These are phyloP conservation scores for Galaxias olidus DNA, from an alignment of 2,797 vertebrate genomes.

Conservation along the genomic window DNA sequence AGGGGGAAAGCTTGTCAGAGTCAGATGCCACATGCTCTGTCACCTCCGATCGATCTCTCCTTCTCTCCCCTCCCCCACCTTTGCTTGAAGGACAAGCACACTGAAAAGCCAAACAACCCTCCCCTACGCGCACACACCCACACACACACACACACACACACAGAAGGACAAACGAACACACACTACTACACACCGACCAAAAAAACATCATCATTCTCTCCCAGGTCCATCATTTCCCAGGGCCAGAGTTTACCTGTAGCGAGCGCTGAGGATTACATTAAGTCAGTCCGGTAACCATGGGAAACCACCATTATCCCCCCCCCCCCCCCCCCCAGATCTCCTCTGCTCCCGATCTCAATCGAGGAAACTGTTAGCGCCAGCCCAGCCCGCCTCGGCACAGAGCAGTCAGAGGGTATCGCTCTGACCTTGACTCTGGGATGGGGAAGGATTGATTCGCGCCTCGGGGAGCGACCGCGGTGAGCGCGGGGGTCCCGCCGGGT, in stretches of 20 bases:
- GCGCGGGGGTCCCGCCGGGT: constrained; percentile 48
- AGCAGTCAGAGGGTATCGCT: not conserved
- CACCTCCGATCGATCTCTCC: constrained; percentile 64
- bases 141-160: constrained; percentile 3
- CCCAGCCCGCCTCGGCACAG: too few relatives aligned
- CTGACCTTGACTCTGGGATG: constrained; percentile 45
- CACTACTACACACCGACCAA: not conserved
- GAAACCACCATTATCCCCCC: too few relatives aligned
- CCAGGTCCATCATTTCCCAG: too few relatives aligned
- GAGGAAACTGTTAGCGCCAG: too few relatives aligned
- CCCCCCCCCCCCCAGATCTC: too few relatives aligned
- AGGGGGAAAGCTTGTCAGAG: constrained; percentile 50
- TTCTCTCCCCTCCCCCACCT: constrained; percentile 51
- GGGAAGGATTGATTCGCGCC: constrained; percentile 48
- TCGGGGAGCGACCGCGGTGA: constrained; percentile 36
- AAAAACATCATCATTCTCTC: too few relatives aligned
- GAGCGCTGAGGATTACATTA: too few relatives aligned
- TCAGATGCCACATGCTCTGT: constrained; percentile 64
- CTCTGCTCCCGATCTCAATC: too few relatives aligned
- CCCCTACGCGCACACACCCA: not conserved
- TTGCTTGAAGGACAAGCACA: constrained; percentile 17
- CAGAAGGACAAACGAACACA: constrained; percentile 7
- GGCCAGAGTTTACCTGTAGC: too few relatives aligned
- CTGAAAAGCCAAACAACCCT: not conserved
- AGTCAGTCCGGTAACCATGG: too few relatives aligned